Evolutionary conservation across 2,797 vertebrate species (phyloP), one percentile per base, ranked within the genome.

Genomic region (Chromobotia macracanthus): DNA sequence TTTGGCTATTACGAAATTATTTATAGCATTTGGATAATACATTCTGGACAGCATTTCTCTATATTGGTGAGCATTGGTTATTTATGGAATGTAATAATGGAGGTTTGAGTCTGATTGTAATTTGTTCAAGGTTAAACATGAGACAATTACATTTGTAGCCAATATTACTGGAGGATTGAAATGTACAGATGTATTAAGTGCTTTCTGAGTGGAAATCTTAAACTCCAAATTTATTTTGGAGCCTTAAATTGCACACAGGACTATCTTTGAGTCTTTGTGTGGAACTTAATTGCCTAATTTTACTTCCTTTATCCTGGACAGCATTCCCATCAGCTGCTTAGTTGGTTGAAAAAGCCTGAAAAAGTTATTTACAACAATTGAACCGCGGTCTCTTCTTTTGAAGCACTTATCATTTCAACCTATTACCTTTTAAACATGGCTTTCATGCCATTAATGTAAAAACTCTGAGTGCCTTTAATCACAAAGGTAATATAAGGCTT

Each of bases 211-310:
- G 19, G 63, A 65, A 28, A 44, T 6, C 10, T 66, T 65, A 65
- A 53, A 15, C 11, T 23, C n/a, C 5, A 13, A 13, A 56, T 74
- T 63, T 51, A 74, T 74, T 63, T 28, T 1, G 13, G 16, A 67
- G 64, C 10, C 10, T 28, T 51, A 56, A 56, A 10, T 28, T 44
- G 11, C 61, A 66, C 35, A 66, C 19, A 75, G 28, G 16, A 16
- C 21, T n/a, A 19, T 23, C 31, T 11, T 15, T 19, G 35, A 55
- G 50, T 66, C 61, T 44, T 74, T 44, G 31, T 75, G 28, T 44
- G 61, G 16, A 66, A 66, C 6, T 11, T 66, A 66, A 66, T 44
- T 56, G 74, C 11, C 35, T 46, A 21, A 56, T 56, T 56, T 76
- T 6, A 23, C 21, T 66, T 76, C 11, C 35, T 58, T 21, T n/a